phyloP scores from a whole-genome alignment of 2,113 vertebrate species.

The Haliaeetus leucogaster region DNA sequence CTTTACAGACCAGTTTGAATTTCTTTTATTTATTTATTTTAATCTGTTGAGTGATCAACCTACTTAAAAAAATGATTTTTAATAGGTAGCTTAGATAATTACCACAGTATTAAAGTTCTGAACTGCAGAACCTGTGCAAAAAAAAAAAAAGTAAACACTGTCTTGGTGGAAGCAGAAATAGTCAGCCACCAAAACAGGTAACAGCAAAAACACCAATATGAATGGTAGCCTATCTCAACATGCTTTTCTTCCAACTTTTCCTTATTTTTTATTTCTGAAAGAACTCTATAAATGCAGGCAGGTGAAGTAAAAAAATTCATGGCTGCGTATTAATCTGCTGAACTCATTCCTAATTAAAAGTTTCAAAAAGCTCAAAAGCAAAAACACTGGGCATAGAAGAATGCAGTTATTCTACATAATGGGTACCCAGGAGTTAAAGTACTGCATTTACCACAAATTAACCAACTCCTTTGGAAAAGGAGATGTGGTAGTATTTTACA shows the following conservation, averaged over 20 bases:
- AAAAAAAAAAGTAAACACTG: neutral
- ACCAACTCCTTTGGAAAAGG: neutral
- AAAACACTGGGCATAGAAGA: neutral
- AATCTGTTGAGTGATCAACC: neutral
- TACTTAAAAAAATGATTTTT: neutral
- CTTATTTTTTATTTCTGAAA: neutral
- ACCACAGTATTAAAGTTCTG: neutral
- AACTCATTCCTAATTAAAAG: constrained; percentile 6
- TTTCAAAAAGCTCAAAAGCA: neutral
- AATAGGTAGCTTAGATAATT: neutral
- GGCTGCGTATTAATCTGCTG: neutral
- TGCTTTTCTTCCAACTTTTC: neutral
- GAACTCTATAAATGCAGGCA: neutral
- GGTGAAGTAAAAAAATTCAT: neutral
- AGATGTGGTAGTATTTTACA: neutral
- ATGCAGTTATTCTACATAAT: neutral
- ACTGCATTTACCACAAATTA: neutral
- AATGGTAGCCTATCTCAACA: neutral
- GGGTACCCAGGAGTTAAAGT: neutral
- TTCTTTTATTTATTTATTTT: neutral
- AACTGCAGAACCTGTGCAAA: neutral
- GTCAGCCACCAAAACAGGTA: neutral
- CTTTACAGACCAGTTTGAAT: neutral
- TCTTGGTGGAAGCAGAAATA: neutral
- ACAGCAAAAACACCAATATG: neutral